Evolutionary conservation across 1,140 invertebrate genomes (phyloP).

Genomic region (Camponotus pennsylvanicus): DNA sequence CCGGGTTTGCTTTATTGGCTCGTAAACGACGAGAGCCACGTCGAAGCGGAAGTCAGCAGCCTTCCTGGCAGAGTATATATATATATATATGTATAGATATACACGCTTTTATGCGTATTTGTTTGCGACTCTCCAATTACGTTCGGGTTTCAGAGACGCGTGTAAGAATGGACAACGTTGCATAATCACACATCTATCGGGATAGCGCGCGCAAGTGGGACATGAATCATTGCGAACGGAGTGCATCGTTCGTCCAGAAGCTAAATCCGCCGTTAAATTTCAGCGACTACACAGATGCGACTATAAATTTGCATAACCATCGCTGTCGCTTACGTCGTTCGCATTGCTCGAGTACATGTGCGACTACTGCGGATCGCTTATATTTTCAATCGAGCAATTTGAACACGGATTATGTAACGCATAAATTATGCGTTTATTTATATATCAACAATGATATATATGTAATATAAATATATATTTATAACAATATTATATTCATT

Average conservation of each 20-base stretch:
- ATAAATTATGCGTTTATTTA: not conserved
- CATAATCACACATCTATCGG: slow-evolving; percentile 23
- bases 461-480: not conserved
- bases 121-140: slow-evolving; percentile 53
- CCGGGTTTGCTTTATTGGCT: slow-evolving; percentile 77
- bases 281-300: slow-evolving; percentile 39
- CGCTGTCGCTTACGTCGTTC: slow-evolving; percentile 51
- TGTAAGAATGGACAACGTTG: slow-evolving; percentile 43
- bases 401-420: not conserved
- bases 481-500: not conserved
- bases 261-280: slow-evolving; percentile 61
- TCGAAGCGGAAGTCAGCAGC: slow-evolving; percentile 73
- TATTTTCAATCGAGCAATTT: slow-evolving; percentile 18
- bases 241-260: slow-evolving; percentile 47
- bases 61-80: slow-evolving; percentile 30
- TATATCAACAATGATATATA: not conserved
- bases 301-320: slow-evolving; percentile 60
- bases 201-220: slow-evolving; percentile 27
- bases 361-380: not conserved
- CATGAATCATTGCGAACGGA: slow-evolving; percentile 54
- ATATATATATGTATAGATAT: not conserved
- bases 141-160: slow-evolving; percentile 43
- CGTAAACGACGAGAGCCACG: slow-evolving; percentile 73
- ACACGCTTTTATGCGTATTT: slow-evolving; percentile 33
- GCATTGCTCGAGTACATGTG: not conserved